These are phyloP conservation scores for Thereva nobilitata DNA, from an alignment of 2,888 invertebrate species.

Conservation along the genomic window DNA sequence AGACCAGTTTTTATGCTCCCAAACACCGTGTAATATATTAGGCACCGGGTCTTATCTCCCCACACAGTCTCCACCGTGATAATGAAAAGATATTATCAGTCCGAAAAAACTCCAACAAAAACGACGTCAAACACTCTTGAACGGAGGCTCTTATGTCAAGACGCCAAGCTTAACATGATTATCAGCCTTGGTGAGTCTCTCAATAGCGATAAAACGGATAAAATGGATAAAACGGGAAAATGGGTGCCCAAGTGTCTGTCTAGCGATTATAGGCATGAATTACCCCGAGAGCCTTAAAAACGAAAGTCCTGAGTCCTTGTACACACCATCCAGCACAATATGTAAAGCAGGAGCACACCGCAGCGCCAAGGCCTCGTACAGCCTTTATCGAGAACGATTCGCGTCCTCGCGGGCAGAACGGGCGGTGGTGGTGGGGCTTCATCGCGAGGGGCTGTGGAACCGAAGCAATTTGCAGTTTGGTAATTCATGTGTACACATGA, in stretches of 20 bases:
- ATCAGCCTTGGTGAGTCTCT: slow-evolving; percentile 22
- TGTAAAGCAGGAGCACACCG: neutral
- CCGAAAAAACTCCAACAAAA: too few relatives aligned
- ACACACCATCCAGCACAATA: neutral
- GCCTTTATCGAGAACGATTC: too few relatives aligned
- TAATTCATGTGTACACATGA: slow-evolving; percentile 45
- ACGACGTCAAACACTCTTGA: neutral
- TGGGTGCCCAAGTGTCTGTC: slow-evolving; percentile 2
- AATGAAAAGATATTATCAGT: too few relatives aligned
- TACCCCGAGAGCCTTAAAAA: slow-evolving; percentile 32
- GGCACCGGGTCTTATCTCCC: too few relatives aligned
- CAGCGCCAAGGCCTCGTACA: too few relatives aligned
- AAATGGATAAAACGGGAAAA: too few relatives aligned
- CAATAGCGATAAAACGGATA: slow-evolving; percentile 19
- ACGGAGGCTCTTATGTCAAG: slow-evolving; percentile 17
- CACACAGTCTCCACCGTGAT: too few relatives aligned
- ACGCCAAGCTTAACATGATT: slow-evolving; percentile 21
- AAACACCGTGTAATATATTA: too few relatives aligned
- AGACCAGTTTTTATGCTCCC: too few relatives aligned
- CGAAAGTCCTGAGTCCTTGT: slow-evolving; percentile 10
- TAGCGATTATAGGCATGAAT: slow-evolving; percentile 27
- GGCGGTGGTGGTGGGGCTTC: slow-evolving; percentile 9
- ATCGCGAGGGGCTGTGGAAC: slow-evolving; percentile 9
- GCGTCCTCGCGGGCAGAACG: neutral
- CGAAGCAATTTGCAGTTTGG: slow-evolving; percentile 42